These are phyloP conservation scores for Lophotriccus pileatus DNA, from an alignment of 2,797 vertebrate species.

Conservation along the genomic window DNA sequence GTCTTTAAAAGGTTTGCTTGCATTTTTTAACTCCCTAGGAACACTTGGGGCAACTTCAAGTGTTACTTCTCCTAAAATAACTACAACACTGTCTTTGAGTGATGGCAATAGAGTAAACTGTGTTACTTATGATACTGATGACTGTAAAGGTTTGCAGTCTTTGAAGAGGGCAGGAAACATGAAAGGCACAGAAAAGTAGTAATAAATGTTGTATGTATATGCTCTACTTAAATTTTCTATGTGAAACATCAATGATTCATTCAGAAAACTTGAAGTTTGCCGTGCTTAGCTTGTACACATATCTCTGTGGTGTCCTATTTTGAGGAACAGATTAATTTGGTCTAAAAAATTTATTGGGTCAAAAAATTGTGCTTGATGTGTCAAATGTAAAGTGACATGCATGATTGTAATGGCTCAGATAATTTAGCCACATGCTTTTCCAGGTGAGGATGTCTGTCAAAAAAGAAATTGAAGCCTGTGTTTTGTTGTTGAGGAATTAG, in stretches of 20 bases:
- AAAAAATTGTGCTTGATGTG: not conserved
- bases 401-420: not conserved
- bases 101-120: not conserved
- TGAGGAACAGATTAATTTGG: not conserved
- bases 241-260: not conserved
- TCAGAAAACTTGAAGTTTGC: not conserved
- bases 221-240: not conserved
- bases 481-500: not conserved
- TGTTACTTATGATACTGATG: not conserved
- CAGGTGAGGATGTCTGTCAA: not conserved
- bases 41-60: not conserved
- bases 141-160: not conserved
- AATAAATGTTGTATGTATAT: not conserved
- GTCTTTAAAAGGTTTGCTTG: not conserved
- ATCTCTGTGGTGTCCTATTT: not conserved
- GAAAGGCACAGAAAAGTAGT: not conserved
- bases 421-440: not conserved
- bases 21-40: not conserved
- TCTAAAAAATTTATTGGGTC: not conserved
- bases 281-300: not conserved
- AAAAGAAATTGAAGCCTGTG: not conserved
- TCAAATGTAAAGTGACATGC: not conserved
- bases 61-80: not conserved
- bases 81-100: not conserved
- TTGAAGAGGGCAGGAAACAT: not conserved